phyloP scores from a whole-genome alignment of 2,888 invertebrate genomes.

The Pinctada fucata region DNA sequence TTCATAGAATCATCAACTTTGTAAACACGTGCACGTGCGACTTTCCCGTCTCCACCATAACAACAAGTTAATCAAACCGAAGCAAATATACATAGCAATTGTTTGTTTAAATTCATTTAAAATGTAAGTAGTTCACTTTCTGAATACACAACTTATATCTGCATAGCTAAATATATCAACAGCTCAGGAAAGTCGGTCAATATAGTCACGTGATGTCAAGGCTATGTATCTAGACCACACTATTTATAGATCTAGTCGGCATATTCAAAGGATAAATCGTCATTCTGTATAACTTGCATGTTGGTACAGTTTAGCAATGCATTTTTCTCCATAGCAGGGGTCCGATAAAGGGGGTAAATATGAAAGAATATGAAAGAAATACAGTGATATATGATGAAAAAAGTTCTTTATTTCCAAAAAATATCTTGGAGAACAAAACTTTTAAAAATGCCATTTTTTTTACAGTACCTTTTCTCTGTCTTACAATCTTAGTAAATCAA shows the following conservation, averaged over 20 bases:
- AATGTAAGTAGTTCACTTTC: no score
- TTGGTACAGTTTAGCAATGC: not conserved
- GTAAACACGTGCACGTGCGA: no score
- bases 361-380: no score
- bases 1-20: no score
- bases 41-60: no score
- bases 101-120: no score
- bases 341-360: no score
- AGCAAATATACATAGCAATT: no score
- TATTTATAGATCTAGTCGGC: not conserved
- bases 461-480: not conserved
- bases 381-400: not conserved
- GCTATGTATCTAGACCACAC: not conserved
- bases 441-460: constrained; percentile 1
- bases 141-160: no score
- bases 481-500: not conserved
- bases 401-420: not conserved
- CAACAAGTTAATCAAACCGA: no score
- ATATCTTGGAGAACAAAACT: not conserved
- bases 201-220: not conserved
- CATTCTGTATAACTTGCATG: constrained; percentile 5
- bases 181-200: not conserved
- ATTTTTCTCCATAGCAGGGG: no score
- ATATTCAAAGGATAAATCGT: not conserved
- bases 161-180: no score